phyloP scores from a whole-genome alignment of 2,888 invertebrate genomes.

The Archaeoteleia sp. region DNA sequence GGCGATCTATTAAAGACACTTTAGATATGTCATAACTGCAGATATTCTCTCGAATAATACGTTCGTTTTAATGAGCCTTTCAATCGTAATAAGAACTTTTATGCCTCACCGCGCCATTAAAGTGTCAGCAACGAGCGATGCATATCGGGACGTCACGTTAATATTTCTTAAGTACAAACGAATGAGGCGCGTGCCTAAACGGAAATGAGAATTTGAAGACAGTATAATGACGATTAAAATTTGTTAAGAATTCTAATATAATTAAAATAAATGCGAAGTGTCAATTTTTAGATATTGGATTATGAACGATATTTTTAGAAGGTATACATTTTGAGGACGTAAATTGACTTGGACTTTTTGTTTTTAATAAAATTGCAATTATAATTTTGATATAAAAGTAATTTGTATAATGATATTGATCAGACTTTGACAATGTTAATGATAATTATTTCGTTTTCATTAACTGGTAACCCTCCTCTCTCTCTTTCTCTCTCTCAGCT shows the following conservation, averaged over 20 bases:
- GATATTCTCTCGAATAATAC: constrained; percentile 28
- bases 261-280: no score
- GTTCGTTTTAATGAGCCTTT: constrained; percentile 50
- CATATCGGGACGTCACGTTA: constrained; percentile 48
- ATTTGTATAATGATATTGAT: no score
- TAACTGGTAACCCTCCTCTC: constrained; percentile 19
- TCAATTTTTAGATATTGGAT: constrained; percentile 1
- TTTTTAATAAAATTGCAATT: not conserved
- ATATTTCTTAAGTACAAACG: constrained; percentile 51
- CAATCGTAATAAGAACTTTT: constrained; percentile 52
- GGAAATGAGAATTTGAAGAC: constrained; percentile 9
- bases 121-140: constrained; percentile 53
- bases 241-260: constrained; percentile 14
- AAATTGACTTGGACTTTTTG: no score
- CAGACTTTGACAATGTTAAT: no score
- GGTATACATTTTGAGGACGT: no score
- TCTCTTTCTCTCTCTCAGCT: constrained; percentile 36
- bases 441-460: constrained; percentile 17
- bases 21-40: constrained; percentile 6
- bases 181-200: constrained; percentile 50
- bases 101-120: constrained; percentile 46
- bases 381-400: no score
- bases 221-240: constrained; percentile 34
- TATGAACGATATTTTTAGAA: no score
- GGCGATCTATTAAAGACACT: not conserved